Conservation (phyloP, 2,113 vertebrate species). For the Xerus inauris region DNA sequence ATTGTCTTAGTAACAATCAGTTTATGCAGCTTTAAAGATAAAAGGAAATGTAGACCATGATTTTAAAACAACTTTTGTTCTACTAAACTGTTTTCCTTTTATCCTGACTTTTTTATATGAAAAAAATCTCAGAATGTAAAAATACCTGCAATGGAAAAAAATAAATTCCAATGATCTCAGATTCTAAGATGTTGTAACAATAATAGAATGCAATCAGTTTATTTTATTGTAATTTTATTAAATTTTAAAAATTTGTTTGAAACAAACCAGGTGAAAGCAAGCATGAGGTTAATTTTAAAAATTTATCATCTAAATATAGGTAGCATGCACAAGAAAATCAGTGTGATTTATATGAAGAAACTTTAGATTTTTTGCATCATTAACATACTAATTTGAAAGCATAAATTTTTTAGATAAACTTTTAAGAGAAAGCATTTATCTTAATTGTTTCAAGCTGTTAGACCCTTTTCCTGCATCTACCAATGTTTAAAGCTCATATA, state of each 20-base stretch:
- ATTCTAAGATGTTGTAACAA: slow-evolving; percentile 13
- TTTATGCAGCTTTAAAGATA: not conserved
- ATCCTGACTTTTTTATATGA: not conserved
- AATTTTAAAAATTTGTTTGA: slow-evolving; percentile 62
- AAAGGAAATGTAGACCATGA: not conserved
- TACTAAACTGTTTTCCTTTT: slow-evolving; percentile 34
- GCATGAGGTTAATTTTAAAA: not conserved
- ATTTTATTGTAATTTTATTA: slow-evolving; percentile 70
- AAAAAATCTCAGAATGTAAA: slow-evolving; percentile 10
- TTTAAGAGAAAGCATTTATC: slow-evolving; percentile 32
- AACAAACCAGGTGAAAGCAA: slow-evolving; percentile 64
- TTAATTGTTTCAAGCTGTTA: slow-evolving; percentile 63
- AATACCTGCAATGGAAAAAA: not conserved
- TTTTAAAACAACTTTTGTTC: not conserved
- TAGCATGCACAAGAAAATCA: slow-evolving; percentile 40
- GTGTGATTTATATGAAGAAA: slow-evolving; percentile 54
- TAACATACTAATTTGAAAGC: slow-evolving; percentile 52
- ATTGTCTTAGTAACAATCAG: slow-evolving; percentile 5
- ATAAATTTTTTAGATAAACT: slow-evolving; percentile 67
- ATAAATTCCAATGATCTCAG: not conserved
- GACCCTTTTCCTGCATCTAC: slow-evolving; percentile 46
- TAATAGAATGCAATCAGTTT: slow-evolving; percentile 14
- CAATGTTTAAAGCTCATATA: slow-evolving; percentile 11
- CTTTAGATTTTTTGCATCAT: slow-evolving; percentile 56
- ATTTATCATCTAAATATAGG: slow-evolving; percentile 46